These are phyloP conservation scores for Neosilurus mollespiculum DNA, from an alignment of 2,797 vertebrate species.

Conservation along the genomic window DNA sequence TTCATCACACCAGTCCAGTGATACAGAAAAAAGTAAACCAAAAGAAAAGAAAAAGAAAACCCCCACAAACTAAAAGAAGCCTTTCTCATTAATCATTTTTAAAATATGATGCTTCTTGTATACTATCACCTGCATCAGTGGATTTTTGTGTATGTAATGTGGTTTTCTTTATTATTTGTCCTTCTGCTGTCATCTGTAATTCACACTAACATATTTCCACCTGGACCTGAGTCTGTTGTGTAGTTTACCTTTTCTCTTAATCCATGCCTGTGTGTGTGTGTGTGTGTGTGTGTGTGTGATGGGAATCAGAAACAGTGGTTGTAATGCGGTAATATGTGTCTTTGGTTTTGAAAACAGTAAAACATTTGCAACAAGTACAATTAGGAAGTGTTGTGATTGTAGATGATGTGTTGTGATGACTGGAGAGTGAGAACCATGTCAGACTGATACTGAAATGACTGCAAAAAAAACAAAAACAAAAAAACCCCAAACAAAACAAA, in stretches of 20 bases:
- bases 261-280: background rate
- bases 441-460: background rate
- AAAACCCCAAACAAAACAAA: too few species aligned
- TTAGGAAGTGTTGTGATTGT: conserved; percentile 11
- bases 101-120: background rate
- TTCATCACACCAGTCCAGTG: conserved; percentile 58
- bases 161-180: background rate
- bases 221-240: background rate
- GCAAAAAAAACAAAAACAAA: background rate
- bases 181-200: background rate
- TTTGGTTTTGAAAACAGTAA: conserved; percentile 36
- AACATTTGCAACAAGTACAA: conserved; percentile 1
- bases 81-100: background rate
- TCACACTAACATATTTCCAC: background rate
- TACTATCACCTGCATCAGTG: background rate
- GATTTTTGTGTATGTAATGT: background rate
- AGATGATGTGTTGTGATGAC: background rate
- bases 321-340: conserved; percentile 24
- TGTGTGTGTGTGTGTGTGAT: background rate
- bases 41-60: background rate
- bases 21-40: conserved; percentile 47
- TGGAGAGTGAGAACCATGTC: background rate
- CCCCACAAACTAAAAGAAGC: conserved; percentile 20
- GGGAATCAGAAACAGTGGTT: conserved; percentile 16
- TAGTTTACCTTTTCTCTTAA: background rate